These are phyloP conservation scores for Mus minutoides DNA, from an alignment of 2,797 vertebrate species.

Conservation along the genomic window DNA sequence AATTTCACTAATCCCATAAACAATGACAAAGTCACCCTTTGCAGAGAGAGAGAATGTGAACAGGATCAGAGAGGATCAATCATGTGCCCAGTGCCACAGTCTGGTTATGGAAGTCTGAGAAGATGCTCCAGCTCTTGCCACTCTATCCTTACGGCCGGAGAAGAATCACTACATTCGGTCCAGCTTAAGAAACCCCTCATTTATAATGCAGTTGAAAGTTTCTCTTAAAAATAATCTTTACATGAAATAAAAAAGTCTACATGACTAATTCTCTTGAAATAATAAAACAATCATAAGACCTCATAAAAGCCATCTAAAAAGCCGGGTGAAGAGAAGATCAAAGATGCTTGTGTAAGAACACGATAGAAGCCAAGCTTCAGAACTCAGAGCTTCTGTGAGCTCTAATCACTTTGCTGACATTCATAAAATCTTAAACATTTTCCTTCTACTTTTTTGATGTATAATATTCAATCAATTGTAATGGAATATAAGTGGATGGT, in stretches of 20 bases:
- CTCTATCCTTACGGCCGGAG: not conserved
- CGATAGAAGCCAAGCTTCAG: conserved; percentile 82
- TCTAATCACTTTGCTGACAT: conserved; percentile 85
- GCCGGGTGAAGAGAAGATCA: conserved; percentile 84
- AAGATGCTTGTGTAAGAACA: conserved; percentile 83
- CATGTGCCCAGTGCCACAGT: conserved; percentile 14
- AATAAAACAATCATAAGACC: conserved; percentile 85
- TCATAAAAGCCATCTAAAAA: conserved; percentile 83
- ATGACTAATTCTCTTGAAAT: conserved; percentile 75
- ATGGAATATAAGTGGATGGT: conserved; percentile 74
- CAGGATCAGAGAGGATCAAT: not conserved
- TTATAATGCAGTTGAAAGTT: conserved; percentile 56
- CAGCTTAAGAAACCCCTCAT: conserved; percentile 39
- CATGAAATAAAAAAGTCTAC: conserved; percentile 28
- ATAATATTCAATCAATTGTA: conserved; percentile 85
- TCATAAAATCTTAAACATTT: conserved; percentile 86
- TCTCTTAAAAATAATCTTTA: conserved; percentile 59
- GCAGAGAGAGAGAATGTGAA: not conserved
- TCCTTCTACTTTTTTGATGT: conserved; percentile 85
- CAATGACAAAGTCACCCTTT: not conserved
- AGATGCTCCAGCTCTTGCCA: not conserved
- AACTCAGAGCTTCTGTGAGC: conserved; percentile 85
- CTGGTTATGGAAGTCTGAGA: not conserved
- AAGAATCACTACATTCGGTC: conserved; percentile 33
- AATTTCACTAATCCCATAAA: not conserved